phyloP scores from a whole-genome alignment of 1,140 invertebrate species.

The Sarcophaga peregrina region DNA sequence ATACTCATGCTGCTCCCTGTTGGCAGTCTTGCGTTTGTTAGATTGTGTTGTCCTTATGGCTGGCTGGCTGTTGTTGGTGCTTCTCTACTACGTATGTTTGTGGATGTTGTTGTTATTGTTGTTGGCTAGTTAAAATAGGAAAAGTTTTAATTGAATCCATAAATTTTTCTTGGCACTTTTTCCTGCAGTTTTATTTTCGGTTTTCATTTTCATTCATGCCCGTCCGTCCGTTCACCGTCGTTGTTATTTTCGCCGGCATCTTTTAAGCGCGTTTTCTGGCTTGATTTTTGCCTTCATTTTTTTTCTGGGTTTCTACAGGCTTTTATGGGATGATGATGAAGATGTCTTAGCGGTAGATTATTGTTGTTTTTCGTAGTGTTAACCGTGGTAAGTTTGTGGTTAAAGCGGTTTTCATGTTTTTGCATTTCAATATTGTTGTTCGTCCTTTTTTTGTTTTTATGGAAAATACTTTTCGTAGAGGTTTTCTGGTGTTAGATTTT shows the following conservation, averaged over 20 bases:
- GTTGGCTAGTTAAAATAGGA: conserved; percentile 30
- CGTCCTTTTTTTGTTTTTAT: no score
- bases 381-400: conserved; percentile 4
- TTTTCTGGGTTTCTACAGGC: neutral
- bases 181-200: neutral
- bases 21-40: neutral
- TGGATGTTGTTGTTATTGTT: neutral
- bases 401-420: neutral
- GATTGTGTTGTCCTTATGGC: neutral
- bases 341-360: no score
- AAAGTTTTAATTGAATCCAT: conserved; percentile 44
- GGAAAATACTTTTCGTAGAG: neutral
- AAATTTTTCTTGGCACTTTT: conserved; percentile 41
- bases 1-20: neutral
- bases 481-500: neutral
- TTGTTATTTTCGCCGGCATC: neutral
- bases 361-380: neutral
- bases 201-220: neutral
- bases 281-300: neutral
- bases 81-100: neutral
- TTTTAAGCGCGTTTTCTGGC: neutral
- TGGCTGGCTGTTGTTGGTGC: no score
- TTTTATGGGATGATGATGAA: neutral
- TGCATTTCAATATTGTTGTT: neutral
- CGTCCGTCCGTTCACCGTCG: neutral